Base-by-base conservation (phyloP, 2,113 vertebrate genomes). In the Rhinoptilus africanus region DNA sequence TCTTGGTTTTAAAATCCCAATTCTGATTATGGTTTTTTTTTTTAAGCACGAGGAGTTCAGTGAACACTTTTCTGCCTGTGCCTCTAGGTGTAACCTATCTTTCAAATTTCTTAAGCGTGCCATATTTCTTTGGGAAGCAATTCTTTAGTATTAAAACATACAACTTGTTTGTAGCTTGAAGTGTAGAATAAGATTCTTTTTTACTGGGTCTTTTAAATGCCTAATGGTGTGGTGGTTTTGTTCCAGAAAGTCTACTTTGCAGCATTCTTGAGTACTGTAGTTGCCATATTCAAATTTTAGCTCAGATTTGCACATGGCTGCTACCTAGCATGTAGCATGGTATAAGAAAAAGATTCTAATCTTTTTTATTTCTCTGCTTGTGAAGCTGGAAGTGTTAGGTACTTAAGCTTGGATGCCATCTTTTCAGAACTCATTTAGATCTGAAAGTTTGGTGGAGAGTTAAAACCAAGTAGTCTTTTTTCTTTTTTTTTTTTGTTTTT, bases 391-490 rank as follows among this genome's bases (percentile, higher is more conserved):
- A 82, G 27, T 50, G 16, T 47, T 62, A 67, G 14, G 8, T 94
- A 93, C 66, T 85, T 89, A 77, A 88, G 41, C n/a, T 74, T 80
- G 79, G 43, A 85, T 92, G 71, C 62, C n/a, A 13, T 96, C n/a
- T 88, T 97, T 92, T 96, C 79, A 91, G 95, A 94, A 85, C 37
- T 91, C 80, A 5, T 75, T 95, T 90, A 72, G 63, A 92, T 91
- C 96, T 88, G 92, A 97, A 97, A 92, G 53, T 89, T 94, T 59
- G 93, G 56, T 94, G 86, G 89, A 81, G 64, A 94, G 84, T 84
- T 92, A 39, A 56, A 73, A 39, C 73, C 57, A 74, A 83, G 35
- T 53, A 88, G 67, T 92, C 66, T 92, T 94, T 92, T 94, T 76
- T 82, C 2, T 56, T 76, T 80, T 96, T 76, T 73, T 68, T 94